Base-by-base conservation (phyloP, 1,140 invertebrate species). In the Phymorhynchus buccinoides region DNA sequence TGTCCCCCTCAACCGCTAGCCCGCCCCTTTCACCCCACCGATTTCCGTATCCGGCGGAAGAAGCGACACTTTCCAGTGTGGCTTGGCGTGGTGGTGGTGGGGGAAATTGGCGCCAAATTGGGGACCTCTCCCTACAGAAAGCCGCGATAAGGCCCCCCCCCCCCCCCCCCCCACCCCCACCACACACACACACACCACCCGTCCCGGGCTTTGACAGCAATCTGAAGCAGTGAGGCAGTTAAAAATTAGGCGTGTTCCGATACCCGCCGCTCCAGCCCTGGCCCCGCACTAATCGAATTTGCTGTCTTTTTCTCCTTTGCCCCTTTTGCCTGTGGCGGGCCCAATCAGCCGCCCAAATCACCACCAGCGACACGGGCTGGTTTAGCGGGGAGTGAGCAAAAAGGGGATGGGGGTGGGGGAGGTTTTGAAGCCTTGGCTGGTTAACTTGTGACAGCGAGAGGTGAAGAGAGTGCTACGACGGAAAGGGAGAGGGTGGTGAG, bases 201-300 rank as follows among this genome's bases (percentile, higher is more conserved):
- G n/a, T n/a, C n/a, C n/a, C n/a, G n/a, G n/a, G 81, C 73, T 83
- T 83, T 83, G 81, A 83, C 81, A 83, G 81, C 62, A 83, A 83
- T 83, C 81, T 71, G 81, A 83, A 83, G 32, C 81, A 66, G 62
- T 41, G 62, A 83, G 81, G 81, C 81, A 83, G 71, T 81, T 83
- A 83, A 83, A 83, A 83, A 83, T 83, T 83, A 83, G 81, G 81
- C 81, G 81, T 83, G n/a, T 83, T 71, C 81, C 81, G 81, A 83
- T 83, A 83, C 81, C 44, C 52, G 81, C 62, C 27, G 62, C 81
- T 39, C 66, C 30, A 35, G 44, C 79, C n/a, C n/a, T n/a, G n/a
- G 18, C 56, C 16, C 12, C 56, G 22, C 7, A 35, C 81, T 83
- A 83, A 83, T 83, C 81, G 62, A 83, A 66, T 83, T 83, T 82